Base-by-base conservation (phyloP, 2,113 vertebrate species). In the Lamprologus tigripictilis region DNA sequence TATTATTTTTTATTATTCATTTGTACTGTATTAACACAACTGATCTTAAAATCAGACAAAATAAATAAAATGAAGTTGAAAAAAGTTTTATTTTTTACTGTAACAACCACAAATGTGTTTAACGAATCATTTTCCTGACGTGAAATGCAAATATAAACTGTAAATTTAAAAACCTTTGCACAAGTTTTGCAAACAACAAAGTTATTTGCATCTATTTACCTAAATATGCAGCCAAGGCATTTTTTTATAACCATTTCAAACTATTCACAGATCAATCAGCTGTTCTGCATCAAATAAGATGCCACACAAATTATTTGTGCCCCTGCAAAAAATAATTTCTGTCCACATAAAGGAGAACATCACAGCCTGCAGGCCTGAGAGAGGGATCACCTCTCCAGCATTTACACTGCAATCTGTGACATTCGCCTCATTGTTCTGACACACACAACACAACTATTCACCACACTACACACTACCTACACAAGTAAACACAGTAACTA, bases 351-450 rank as follows among this genome's bases (percentile, higher is more conserved):
- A 57, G 54, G 54, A 57, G n/a, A 57, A 57, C 1, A 28, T 3
- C 7, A 57, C 55, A 57, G 55, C 55, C 55, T 28, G 55, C 23
- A 57, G 23, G 55, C 55, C 55, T 57, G 55, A 57, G 55, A 57
- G 55, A 0, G 26, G 55, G 3, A 57, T 57, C 13, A 0, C 26
- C 55, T 0, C 55, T 28, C 55, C 55, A 58, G 26, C 8, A 0
- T 28, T 58, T 58, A 61, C 57, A 61, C 26, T 58, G 13, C 55
- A 58, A 58, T 58, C 23, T 58, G 55, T 58, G 55, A 28, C 23
- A 58, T 0, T 28, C 55, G 8, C 23, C 55, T 58, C 55, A 58
- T 58, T 58, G 55, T 58, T 58, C 55, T 58, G 7, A 4, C 23
- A 58, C 13, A 28, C 7, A 28, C 10, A 53, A 53, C 51, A 53